phyloP scores from a whole-genome alignment of 2,888 invertebrate species.

The Tuberolachnus salignus region DNA sequence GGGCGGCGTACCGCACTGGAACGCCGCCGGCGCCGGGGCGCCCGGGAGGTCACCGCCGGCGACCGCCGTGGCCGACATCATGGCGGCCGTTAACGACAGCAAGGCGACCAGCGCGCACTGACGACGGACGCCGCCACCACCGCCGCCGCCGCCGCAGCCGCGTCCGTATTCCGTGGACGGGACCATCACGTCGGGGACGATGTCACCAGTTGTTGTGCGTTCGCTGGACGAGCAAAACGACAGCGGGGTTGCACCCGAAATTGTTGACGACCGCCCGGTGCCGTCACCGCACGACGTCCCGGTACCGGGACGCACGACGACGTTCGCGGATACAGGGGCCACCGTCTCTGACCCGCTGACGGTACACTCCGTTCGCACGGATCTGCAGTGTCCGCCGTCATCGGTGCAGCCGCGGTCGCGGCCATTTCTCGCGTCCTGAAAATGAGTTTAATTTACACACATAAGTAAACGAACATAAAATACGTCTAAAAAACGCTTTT shows the following conservation, averaged over 20 bases:
- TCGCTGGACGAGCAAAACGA: too few species aligned
- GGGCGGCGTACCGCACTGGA: conserved; percentile 68
- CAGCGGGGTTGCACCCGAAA: background rate
- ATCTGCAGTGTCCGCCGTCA: background rate
- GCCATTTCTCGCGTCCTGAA: conserved; percentile 57
- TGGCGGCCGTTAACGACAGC: background rate
- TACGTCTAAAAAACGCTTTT: too few species aligned
- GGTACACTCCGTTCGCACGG: background rate
- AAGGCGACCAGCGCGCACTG: background rate
- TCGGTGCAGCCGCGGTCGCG: conserved; percentile 1
- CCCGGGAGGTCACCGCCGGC: conserved; percentile 36
- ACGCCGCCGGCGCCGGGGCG: conserved; percentile 68
- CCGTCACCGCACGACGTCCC: background rate
- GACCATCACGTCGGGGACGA: too few species aligned
- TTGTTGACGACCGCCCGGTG: background rate
- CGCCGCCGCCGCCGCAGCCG: background rate
- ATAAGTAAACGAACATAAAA: too few species aligned
- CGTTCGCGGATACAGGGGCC: background rate
- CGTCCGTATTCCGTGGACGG: background rate
- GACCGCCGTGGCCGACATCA: background rate
- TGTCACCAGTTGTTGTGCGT: too few species aligned
- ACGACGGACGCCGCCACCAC: background rate
- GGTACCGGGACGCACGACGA: background rate
- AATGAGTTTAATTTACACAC: conserved; percentile 40
- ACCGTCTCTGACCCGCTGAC: background rate